Base-by-base conservation (phyloP, 2,797 vertebrate species). In the Catharus ustulatus region DNA sequence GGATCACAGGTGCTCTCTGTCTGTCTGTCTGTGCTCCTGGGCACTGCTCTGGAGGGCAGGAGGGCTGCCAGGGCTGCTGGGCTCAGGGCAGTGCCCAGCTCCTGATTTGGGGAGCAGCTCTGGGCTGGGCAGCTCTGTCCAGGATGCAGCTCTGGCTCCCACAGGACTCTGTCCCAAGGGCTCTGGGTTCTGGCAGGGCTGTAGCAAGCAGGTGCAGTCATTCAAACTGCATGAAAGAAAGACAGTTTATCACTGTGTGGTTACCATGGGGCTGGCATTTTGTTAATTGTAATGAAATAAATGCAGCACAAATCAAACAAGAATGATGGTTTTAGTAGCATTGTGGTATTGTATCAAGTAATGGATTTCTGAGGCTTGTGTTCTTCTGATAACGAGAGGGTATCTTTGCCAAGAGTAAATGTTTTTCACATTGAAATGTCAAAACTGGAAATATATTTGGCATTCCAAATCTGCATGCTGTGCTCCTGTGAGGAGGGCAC, bases 351-450 rank as follows among this genome's bases (percentile, higher is more conserved):
- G 84, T 87, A 63, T 27, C 22, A 49, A 63, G 42, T n/a, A 54
- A 76, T 67, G 84, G 32, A 74, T 93, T 92, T 92, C 62, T 67
- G 84, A 74, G 87, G 45, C 49, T 74, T 66, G 42, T 71, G 63
- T 80, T 94, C 80, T 89, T 55, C 82, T 94, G 88, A 93, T 89
- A 91, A 94, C 48, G 2, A 75, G 69, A 73, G 86, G 80, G 79
- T 88, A 78, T 96, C 90, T 91, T 72, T 94, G 83, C 91, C 62
- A 78, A 80, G 61, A 46, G 74, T 36, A 55, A 83, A 49, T 26
- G 62, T 49, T 79, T 87, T 69, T 71, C 64, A 15, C 61, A 38
- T 93, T 88, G 85, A 95, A 84, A 78, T 75, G 93, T 86, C 90
- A 90, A 30, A 94, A 64, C 62, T 61, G 87, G 90, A 93, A 90